Conservation (phyloP, 2,113 vertebrate species). For the Murina feae region DNA sequence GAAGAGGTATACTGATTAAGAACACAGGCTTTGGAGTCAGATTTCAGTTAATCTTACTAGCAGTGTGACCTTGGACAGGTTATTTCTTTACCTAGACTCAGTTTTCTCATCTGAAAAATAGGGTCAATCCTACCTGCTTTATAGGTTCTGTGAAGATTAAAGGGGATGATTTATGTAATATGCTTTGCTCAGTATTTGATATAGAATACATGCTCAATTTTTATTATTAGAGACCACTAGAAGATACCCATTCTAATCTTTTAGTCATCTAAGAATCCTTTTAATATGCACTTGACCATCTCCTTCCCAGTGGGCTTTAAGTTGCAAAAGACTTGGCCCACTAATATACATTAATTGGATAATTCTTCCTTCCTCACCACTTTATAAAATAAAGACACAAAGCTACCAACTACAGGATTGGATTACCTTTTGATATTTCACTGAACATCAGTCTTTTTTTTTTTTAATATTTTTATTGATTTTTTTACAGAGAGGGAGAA, state of each 20-base stretch:
- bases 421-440: neutral
- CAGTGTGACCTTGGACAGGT: neutral
- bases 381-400: neutral
- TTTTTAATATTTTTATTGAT: too few species aligned
- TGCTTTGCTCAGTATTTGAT: neutral
- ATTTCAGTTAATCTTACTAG: slow-evolving; percentile 22
- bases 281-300: neutral
- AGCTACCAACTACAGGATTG: neutral
- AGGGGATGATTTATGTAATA: neutral
- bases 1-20: neutral
- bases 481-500: too few species aligned
- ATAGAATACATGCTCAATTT: neutral
- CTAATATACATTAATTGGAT: neutral
- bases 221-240: neutral
- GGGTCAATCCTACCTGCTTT: neutral
- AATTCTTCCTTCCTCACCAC: neutral
- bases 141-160: neutral
- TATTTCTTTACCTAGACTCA: slow-evolving; percentile 18
- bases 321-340: neutral
- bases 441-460: too few species aligned
- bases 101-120: slow-evolving; percentile 51
- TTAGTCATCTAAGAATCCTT: slow-evolving; percentile 15
- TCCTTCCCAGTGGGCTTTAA: neutral
- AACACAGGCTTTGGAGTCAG: neutral
- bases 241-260: neutral